Base-by-base conservation (phyloP, 2,888 invertebrate genomes). In the Dromius quadrimaculatus region DNA sequence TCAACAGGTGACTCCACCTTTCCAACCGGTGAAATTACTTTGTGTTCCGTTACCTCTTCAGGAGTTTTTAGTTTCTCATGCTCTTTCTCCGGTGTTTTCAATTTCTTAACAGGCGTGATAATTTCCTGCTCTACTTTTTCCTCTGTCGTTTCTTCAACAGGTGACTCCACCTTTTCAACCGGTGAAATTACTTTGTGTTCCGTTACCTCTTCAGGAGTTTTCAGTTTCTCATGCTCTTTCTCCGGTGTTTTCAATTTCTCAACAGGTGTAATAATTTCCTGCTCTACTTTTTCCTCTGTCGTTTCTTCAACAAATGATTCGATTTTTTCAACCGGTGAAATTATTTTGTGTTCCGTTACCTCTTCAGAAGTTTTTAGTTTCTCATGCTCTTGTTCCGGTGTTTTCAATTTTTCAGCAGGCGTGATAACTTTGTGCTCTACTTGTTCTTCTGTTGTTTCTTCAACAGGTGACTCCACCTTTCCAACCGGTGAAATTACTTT, bases 61-160 rank as follows among this genome's bases (percentile, higher is more conserved):
- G 54, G 43, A 6, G 36, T 65, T 11, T 22, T 17, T 0, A 32
- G 5, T 54, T 20, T 50, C 9, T 15, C 13, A 11, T 28, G 28
- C n/a, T 65, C 50, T 28, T 23, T 19, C 15, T 57, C 50, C 0
- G 50, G 28, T 11, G 65, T 13, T 65, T 65, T 50, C 36, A 11
- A 50, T 28, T 65, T 43, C 19, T n/a, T n/a, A n/a, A n/a, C n/a
- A n/a, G n/a, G n/a, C n/a, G 43, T 3, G 2, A 43, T n/a, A 17
- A 43, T 43, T 19, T 43, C 43, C 1, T n/a, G 17, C 19, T 43
- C 19, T 9, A 43, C 17, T n/a, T n/a, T n/a, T n/a, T n/a, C n/a
- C n/a, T n/a, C n/a, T n/a, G n/a, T n/a, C n/a, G n/a, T n/a, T n/a
- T n/a, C n/a, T n/a, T n/a, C n/a, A n/a, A n/a, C n/a, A n/a, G n/a